Evolutionary conservation across 2,113 vertebrate genomes (phyloP).

Genomic region (Xenus cinereus): DNA sequence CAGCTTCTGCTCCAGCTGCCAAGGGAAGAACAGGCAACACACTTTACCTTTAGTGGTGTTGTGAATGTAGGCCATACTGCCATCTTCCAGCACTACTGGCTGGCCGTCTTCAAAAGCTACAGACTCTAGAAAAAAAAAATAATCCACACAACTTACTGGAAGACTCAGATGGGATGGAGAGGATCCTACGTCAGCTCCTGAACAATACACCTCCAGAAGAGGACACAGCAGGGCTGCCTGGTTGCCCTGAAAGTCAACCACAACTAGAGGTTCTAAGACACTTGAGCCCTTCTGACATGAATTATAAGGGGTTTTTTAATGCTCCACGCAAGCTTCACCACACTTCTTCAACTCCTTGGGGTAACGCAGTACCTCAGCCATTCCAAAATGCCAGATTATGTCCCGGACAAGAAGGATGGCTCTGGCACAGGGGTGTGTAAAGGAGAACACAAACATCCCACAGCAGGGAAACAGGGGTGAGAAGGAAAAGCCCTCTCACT

Average conservation of each 20-base stretch:
- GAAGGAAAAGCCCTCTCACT: background rate
- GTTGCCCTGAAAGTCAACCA: background rate
- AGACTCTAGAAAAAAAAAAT: conserved; percentile 61
- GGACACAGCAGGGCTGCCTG: background rate
- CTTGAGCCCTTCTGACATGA: background rate
- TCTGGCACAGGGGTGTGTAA: background rate
- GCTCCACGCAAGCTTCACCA: background rate
- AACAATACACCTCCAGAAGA: background rate
- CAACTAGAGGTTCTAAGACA: background rate
- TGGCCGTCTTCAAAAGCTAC: conserved; percentile 83
- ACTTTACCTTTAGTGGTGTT: conserved; percentile 74
- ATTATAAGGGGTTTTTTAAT: background rate
- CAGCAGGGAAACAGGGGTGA: background rate
- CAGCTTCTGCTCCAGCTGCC: background rate
- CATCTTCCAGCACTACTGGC: conserved; percentile 79
- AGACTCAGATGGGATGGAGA: background rate
- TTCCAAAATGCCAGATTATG: background rate
- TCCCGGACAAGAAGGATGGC: background rate
- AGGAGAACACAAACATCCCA: background rate
- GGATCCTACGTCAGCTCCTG: background rate
- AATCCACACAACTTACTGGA: background rate
- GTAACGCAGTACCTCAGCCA: background rate
- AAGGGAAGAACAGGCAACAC: background rate
- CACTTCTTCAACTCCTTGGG: background rate
- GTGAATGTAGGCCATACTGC: conserved; percentile 80